phyloP scores from a whole-genome alignment of 2,797 vertebrate species.

The Onychomys leucogaster region DNA sequence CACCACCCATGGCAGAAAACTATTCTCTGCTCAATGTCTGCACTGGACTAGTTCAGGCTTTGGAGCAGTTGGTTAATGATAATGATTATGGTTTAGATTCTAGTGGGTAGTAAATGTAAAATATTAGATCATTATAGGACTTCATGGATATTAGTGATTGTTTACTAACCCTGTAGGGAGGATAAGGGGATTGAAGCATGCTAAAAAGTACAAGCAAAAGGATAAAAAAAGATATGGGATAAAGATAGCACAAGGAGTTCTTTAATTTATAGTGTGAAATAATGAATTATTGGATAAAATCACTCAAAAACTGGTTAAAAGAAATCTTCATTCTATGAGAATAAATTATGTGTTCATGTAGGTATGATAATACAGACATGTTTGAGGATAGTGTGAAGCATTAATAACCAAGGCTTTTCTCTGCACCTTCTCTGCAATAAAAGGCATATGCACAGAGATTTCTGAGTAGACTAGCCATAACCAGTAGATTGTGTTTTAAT shows the following conservation, averaged over 20 bases:
- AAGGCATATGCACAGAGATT: neutral
- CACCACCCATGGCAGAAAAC: neutral
- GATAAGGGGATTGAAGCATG: neutral
- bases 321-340: neutral
- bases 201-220: conserved; percentile 41
- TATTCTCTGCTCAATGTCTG: neutral
- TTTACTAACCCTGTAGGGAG: conserved; percentile 29
- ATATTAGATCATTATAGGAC: conserved; percentile 60
- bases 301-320: neutral
- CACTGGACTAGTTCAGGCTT: conserved; percentile 46
- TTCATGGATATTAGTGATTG: conserved; percentile 59
- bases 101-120: conserved; percentile 75
- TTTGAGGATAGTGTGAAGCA: neutral
- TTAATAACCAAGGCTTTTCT: neutral
- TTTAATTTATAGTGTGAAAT: neutral
- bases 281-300: neutral
- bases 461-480: neutral
- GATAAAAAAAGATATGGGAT: conserved; percentile 36
- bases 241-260: neutral
- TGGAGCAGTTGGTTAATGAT: conserved; percentile 76
- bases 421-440: neutral
- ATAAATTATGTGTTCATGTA: neutral
- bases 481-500: neutral
- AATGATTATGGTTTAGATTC: conserved; percentile 78
- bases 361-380: conserved; percentile 1